Evolutionary conservation across 2,888 invertebrate species (phyloP), one percentile per base, ranked within the genome.

Genomic region (Ctenicera cuprea): DNA sequence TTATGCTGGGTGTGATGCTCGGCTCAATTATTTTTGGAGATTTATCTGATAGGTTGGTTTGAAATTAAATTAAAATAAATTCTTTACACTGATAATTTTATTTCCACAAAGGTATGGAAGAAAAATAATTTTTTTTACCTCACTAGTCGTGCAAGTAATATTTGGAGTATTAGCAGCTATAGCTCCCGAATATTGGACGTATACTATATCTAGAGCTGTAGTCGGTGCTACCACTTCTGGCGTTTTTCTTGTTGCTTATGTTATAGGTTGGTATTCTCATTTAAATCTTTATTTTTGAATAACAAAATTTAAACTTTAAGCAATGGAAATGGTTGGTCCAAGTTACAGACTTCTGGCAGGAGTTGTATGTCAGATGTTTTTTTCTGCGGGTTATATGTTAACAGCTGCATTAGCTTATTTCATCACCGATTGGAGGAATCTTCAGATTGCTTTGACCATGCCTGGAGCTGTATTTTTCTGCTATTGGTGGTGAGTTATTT

Each of bases 181-280:
- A 59, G 89, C 93, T 0, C 93, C 93, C 0, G 92, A 94, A 80
- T 93, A 91, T 83, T 89, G 91, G 82, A 90, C 90, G 54, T 94
- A 92, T 82, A 90, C 92, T 11, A 83, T 92, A 67, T 89, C 92
- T 48, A 88, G 94, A 76, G 86, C 92, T 73, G 83, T 94, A 61
- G 90, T 94, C 22, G 94, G 94, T 12, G 90, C 92, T 11, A 92
- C 93, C 9, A 93, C 94, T 8, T 93, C 94, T 5, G 94, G 94
- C 0, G 92, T 94, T 9, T 94, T 94, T 82, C 87, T 94, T 72
- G 94, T 94, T 18, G 93, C 94, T 52, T 94, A 94, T 85, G 94
- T 94, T 59, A 92, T 94, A 78, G 93, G 94, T 90, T 26, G 4
- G 57, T 38, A 52, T 38, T 20, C 3, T 3, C 11, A 16, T 16